Base-by-base conservation (phyloP, 2,797 vertebrate species). In the Sarcophilus harrisii region DNA sequence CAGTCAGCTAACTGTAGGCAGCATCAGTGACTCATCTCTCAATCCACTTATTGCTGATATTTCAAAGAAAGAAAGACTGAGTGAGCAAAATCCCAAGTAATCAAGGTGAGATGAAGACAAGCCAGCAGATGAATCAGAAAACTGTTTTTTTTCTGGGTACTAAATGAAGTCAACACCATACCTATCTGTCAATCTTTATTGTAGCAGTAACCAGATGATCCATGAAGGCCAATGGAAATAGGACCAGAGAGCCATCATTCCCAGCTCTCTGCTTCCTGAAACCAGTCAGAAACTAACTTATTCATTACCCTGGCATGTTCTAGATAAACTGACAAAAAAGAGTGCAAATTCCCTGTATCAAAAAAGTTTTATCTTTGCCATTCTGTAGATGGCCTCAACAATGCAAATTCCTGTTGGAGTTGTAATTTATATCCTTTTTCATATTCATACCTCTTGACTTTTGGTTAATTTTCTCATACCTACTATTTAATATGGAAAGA, bases 41-140 rank as follows among this genome's bases (percentile, higher is more conserved):
- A 81, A 81, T 81, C 66, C 66, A 81, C n/a, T 81, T 81, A 81
- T 45, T 81, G 66, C 66, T 81, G 66, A 81, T 81, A 38, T 81
- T 81, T 81, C 66, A 81, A 45, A 21, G 66, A 81, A 81, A 81
- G 66, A 81, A 81, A 81, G 66, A 28, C 21, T 81, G 38, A 21
- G 73, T 21, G 27, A 9, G 38, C 38, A 81, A 81, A 45, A 45
- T 3, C n/a, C 38, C n/a, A 81, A 81, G 21, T 45, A 81, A 81
- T 81, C 21, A 81, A 45, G 73, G 73, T 45, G 73, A 81, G 73
- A 81, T 81, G 73, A 45, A 81, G 21, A 18, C 8, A 45, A 45
- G 73, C 38, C 73, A 81, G 73, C 38, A 45, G n/a, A 81, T 45
- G 30, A 45, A 45, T 3, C 66, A 73, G 38, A 81, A 45, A 81